Evolutionary conservation across 2,888 invertebrate genomes (phyloP).

Genomic region (Chouioia cunea): DNA sequence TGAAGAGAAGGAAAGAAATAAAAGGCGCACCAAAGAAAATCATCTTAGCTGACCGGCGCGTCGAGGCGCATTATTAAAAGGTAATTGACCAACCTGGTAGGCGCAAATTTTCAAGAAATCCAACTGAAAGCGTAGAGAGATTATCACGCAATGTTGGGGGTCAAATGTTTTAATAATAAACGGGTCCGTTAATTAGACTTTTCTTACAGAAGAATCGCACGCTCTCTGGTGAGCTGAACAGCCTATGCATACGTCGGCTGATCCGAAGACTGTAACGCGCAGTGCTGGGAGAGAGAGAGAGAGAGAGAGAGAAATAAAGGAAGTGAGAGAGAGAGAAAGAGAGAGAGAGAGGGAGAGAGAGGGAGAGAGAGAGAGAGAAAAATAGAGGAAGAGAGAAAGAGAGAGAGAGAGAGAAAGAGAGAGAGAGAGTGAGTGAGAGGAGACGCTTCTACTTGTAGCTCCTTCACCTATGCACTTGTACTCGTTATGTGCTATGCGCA

Average conservation of each 20-base stretch:
- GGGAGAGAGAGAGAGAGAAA: conserved; percentile 17
- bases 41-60: conserved; percentile 42
- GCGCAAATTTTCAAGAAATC: conserved; percentile 43
- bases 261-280: too few species aligned
- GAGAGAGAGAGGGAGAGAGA: too few species aligned
- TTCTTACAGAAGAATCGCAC: conserved; percentile 44
- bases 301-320: too few species aligned
- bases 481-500: too few species aligned
- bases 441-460: too few species aligned
- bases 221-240: conserved; percentile 30
- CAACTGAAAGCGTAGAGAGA: conserved; percentile 43
- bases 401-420: conserved; percentile 1
- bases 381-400: conserved; percentile 2
- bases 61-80: conserved; percentile 48
- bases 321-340: too few species aligned
- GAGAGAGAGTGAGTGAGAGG: too few species aligned
- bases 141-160: conserved; percentile 46
- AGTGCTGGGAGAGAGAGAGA: too few species aligned
- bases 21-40: conserved; percentile 38
- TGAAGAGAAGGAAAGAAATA: neutral
- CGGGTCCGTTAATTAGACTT: conserved; percentile 47
- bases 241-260: too few species aligned
- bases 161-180: conserved; percentile 48
- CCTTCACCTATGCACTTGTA: too few species aligned
- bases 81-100: conserved; percentile 46